Evolutionary conservation across 1,140 invertebrate genomes (phyloP).

Genomic region (Lepidostoma basale): DNA sequence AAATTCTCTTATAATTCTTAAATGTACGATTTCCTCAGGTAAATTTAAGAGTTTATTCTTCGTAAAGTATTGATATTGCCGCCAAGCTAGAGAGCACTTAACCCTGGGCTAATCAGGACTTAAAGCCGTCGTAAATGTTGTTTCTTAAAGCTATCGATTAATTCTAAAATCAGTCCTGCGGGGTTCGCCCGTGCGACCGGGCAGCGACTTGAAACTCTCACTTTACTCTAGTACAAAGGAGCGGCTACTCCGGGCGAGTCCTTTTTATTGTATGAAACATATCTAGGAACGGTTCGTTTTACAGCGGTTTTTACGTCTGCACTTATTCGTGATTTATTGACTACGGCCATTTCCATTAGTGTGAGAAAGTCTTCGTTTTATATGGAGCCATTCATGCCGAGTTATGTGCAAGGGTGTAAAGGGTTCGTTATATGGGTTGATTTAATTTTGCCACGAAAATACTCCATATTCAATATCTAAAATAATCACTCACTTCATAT

Average conservation of each 20-base stretch:
- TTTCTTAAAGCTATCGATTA: too few species aligned
- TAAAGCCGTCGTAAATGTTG: neutral
- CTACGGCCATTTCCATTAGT: slow-evolving; percentile 32
- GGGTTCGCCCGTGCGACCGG: neutral
- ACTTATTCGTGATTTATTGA: slow-evolving; percentile 34
- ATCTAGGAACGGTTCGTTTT: slow-evolving; percentile 16
- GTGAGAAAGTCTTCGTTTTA: slow-evolving; percentile 16
- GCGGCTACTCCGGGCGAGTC: neutral
- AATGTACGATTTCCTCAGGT: too few species aligned
- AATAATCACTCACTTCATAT: too few species aligned
- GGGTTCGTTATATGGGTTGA: too few species aligned
- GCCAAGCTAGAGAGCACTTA: too few species aligned
- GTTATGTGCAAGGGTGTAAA: neutral
- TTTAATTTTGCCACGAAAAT: too few species aligned
- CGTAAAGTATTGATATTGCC: too few species aligned
- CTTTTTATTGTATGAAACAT: slow-evolving; percentile 5
- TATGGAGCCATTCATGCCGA: neutral
- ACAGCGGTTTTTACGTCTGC: slow-evolving; percentile 35
- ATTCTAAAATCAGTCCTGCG: neutral
- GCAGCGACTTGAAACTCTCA: neutral
- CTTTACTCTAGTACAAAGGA: slow-evolving; percentile 9
- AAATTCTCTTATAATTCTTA: too few species aligned
- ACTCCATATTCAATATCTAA: too few species aligned
- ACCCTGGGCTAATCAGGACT: neutral
- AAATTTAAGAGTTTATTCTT: too few species aligned